Conservation (phyloP, 1,140 invertebrate species). For the Achroia grisella region DNA sequence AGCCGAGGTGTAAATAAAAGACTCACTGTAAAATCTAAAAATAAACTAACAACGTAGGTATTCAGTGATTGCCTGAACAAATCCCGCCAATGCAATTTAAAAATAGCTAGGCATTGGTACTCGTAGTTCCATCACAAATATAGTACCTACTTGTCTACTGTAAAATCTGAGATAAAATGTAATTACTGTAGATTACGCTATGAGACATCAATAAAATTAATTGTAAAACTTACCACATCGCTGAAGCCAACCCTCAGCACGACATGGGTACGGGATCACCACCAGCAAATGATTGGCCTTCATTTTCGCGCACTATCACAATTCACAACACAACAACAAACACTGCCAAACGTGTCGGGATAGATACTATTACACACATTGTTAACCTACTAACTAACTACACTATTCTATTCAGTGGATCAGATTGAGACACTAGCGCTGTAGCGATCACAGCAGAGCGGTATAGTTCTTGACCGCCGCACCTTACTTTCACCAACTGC, state of each 20-base stretch:
- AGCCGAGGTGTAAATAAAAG: too few species aligned
- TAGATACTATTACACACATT: conserved; percentile 17
- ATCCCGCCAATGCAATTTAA: conserved; percentile 30
- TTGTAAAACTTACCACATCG: conserved; percentile 76
- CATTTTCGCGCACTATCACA: conserved; percentile 46
- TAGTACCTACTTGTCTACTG: too few species aligned
- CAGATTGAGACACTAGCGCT: conserved; percentile 22
- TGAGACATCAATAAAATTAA: not conserved
- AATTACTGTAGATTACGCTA: not conserved
- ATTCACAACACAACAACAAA: conserved; percentile 31
- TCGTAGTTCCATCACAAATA: too few species aligned
- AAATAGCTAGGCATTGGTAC: conserved; percentile 26
- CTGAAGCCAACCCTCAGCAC: conserved; percentile 82
- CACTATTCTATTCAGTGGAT: conserved; percentile 18
- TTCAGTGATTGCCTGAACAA: conserved; percentile 51
- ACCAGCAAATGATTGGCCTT: conserved; percentile 38
- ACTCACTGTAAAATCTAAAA: too few species aligned
- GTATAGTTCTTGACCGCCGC: conserved; percentile 33
- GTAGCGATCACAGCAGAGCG: conserved; percentile 18
- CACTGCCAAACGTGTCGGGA: conserved; percentile 20
- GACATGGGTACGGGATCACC: conserved; percentile 75
- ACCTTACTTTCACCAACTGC: conserved; percentile 54
- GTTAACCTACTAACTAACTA: conserved; percentile 20
- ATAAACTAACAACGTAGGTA: conserved; percentile 36
- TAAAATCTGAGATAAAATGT: too few species aligned